A percentile compares a stretch with the other conserved stretches of the same genome.
Conservation (phyloP, 2,113 vertebrate species). For the Podarcis cretensis region DNA sequence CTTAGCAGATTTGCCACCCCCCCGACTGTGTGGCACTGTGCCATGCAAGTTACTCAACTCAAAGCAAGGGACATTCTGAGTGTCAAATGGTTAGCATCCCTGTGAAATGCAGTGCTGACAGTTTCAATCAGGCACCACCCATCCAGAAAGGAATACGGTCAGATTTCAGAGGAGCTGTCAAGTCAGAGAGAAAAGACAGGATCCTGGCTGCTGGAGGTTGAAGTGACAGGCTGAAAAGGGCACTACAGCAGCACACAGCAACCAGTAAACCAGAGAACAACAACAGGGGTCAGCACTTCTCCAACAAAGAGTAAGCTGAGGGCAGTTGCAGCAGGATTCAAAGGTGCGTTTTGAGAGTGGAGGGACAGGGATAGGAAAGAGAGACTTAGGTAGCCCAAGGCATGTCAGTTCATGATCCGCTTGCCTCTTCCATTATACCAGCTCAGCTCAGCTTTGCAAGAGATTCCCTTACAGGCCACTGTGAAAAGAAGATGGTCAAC, state of each 20-base stretch:
- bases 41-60: background rate
- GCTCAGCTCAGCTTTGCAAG: background rate
- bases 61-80: background rate
- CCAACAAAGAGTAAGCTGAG: background rate
- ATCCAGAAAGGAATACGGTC: background rate
- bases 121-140: accelerated
- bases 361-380: background rate
- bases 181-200: background rate
- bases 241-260: too few species aligned
- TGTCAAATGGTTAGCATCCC: background rate
- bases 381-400: accelerated
- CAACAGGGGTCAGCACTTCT: background rate
- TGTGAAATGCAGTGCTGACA: background rate
- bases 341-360: background rate
- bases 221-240: background rate
- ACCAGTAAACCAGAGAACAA: accelerated
- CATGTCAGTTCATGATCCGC: background rate
- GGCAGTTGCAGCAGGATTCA: background rate
- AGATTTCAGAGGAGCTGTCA: background rate
- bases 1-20: background rate
- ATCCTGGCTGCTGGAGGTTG: background rate
- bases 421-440: background rate
- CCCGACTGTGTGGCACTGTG: background rate
- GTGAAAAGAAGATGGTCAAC: too few species aligned
- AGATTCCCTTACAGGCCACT: too few species aligned